Base-by-base conservation (phyloP, 2,797 vertebrate species). In the Uromys caudimaculatus region DNA sequence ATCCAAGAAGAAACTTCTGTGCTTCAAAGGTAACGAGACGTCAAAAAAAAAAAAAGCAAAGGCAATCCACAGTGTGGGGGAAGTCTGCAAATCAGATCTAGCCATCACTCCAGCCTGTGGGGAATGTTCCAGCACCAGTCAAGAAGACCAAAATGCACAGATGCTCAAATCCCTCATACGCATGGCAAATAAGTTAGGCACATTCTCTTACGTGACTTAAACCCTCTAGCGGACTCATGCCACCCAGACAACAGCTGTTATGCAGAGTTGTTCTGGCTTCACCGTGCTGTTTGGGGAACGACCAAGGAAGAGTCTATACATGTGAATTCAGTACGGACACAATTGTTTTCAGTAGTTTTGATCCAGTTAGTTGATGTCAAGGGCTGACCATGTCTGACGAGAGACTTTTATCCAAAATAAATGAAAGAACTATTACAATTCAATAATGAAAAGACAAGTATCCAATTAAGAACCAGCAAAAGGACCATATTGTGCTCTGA, bases 391-490 rank as follows among this genome's bases (percentile, higher is more conserved):
- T 38, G 64, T 67, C 4, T 56, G 52, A 71, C 6, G 17, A 79
- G 50, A 47, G 52, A 87, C 35, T 54, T 88, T 75, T 69, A 89
- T 27, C 86, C 77, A 71, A 75, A 91, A 75, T 85, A 79, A 21
- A 85, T 21, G 69, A 85, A 50, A 91, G 14, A 95, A 92, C 50
- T 83, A 84, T 38, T 90, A 35, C 3, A 89, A 77, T 62, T 75
- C 82, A 50, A 71, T 50, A 83, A 93, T 14, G 50, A 95, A 95
- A 81, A 95, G 41, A n/a, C 77, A 95, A 77, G 88, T 3, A 58
- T 27, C 35, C 50, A 71, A 76, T 38, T 91, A n/a, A 32, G 76
- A 79, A 32, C n/a, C 82, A 27, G 69, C 38, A 73, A 90, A 85
- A 52, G 58, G 38, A 38, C 8, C 11, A 56, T 32, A 38, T 1